These are phyloP conservation scores for Climacteris rufus DNA, from an alignment of 2,113 vertebrate genomes.

Conservation along the genomic window DNA sequence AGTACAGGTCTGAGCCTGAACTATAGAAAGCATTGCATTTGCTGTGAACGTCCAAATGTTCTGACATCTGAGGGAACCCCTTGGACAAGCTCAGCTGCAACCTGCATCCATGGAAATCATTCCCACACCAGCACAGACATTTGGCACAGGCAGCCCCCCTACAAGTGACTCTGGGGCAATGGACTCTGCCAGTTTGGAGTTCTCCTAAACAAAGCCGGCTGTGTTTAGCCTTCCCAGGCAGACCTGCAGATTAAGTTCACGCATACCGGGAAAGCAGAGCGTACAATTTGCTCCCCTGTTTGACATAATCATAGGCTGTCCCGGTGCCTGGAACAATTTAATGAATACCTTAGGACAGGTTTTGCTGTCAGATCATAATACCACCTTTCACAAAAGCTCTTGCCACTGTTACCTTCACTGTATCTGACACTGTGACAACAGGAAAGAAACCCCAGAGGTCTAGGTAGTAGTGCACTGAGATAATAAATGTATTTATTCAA, in stretches of 20 bases:
- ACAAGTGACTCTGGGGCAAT: rapidly evolving
- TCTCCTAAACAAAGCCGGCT: not conserved
- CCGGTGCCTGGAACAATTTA: not conserved
- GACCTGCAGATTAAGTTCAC: not conserved
- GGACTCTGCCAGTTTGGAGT: not conserved
- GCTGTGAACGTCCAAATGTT: not conserved
- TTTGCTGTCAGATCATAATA: constrained; percentile 16
- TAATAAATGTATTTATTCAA: not conserved
- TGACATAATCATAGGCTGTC: constrained; percentile 41
- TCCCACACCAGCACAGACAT: rapidly evolving
- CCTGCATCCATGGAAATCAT: not conserved
- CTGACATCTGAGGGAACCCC: not conserved
- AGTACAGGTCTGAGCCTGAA: not conserved
- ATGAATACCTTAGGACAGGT: not conserved
- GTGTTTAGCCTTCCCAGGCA: not conserved
- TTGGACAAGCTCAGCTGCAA: not conserved
- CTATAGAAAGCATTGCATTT: not conserved
- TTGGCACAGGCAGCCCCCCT: not conserved
- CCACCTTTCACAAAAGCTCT: not conserved
- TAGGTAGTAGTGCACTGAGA: not conserved
- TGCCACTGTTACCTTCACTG: not conserved
- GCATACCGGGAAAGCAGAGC: not conserved
- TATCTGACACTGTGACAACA: not conserved
- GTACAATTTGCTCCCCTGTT: not conserved
- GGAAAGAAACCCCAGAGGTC: not conserved